Evolutionary conservation across 2,113 vertebrate species (phyloP).

Genomic region (Regulus satrapa): DNA sequence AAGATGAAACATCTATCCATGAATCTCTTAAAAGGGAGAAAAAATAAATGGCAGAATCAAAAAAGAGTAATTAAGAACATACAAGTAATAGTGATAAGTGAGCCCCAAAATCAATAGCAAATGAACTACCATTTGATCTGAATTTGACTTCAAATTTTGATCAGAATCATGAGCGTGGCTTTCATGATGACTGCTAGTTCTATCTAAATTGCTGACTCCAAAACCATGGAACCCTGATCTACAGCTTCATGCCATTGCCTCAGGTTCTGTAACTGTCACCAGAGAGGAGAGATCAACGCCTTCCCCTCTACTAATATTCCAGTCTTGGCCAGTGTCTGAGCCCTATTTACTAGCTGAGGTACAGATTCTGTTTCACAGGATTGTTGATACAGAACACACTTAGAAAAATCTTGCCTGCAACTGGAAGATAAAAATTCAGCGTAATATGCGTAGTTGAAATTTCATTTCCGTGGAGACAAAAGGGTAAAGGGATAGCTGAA

Average conservation of each 20-base stretch:
- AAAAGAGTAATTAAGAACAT: not conserved
- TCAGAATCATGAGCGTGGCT: not conserved
- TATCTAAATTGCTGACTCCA: not conserved
- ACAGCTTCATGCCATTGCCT: not conserved
- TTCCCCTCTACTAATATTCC: not conserved
- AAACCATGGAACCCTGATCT: not conserved
- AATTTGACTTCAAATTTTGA: not conserved
- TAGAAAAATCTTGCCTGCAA: not conserved
- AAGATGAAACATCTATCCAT: not conserved
- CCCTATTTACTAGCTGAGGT: not conserved
- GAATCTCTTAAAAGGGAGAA: not conserved
- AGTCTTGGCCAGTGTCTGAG: not conserved
- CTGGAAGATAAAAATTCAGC: not conserved
- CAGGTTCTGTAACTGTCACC: not conserved
- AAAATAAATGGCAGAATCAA: not conserved
- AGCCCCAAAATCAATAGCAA: not conserved
- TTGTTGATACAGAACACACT: not conserved
- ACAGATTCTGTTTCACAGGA: not conserved
- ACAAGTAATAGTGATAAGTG: not conserved
- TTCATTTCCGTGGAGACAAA: not conserved
- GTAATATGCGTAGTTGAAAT: not conserved
- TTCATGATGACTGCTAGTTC: not conserved
- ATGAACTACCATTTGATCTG: not conserved
- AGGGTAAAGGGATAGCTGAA: not conserved
- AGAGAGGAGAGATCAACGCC: not conserved